Base-by-base conservation (phyloP, 2,888 invertebrate species). In the Rambutsinella grinnellia region DNA sequence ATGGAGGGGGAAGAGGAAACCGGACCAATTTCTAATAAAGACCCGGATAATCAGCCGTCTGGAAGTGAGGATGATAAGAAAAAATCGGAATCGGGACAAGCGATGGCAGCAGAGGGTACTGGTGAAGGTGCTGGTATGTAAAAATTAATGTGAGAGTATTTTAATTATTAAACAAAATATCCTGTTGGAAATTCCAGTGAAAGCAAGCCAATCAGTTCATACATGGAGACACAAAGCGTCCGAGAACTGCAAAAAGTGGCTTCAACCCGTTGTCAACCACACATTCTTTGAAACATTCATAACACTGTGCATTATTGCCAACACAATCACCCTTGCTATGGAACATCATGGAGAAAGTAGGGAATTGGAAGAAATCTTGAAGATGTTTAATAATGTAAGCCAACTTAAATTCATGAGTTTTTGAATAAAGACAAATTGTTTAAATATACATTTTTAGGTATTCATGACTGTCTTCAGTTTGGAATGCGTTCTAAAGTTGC, bases 301-400 rank as follows among this genome's bases (percentile, higher is more conserved):
- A 8, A 36, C 36, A 36, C 36, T 36, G 36, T 5, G 6, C 13
- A 36, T 36, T 13, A 13, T 36, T 36, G 36, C 36, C 6, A 36
- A 36, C 13, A 8, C 13, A 36, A 36, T 36, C 13, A n/a, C n/a
- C n/a, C 90, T 97, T 85, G 96, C 97, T 68, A 90, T 95, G 88
- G 97, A 97, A 87, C 96, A 96, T 88, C 95, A 96, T 87, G 95
- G 95, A 67, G 96, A 96, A 94, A 94, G 94, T 87, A 92, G 93
- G 86, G 8, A 17, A 3, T 36, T 68, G 27, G 65, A 69, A 36
- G 36, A 46, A 6, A 92, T 91, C 85, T 91, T 95, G 15, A 75
- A 65, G 89, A 92, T 94, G 88, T 95, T 95, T 86, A 96, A 96
- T 89, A 94, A 95, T 91, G 94, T 94, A 85, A 85, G 84, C 81